phyloP scores from a whole-genome alignment of 2,113 vertebrate genomes.

The Oenanthe melanoleuca region DNA sequence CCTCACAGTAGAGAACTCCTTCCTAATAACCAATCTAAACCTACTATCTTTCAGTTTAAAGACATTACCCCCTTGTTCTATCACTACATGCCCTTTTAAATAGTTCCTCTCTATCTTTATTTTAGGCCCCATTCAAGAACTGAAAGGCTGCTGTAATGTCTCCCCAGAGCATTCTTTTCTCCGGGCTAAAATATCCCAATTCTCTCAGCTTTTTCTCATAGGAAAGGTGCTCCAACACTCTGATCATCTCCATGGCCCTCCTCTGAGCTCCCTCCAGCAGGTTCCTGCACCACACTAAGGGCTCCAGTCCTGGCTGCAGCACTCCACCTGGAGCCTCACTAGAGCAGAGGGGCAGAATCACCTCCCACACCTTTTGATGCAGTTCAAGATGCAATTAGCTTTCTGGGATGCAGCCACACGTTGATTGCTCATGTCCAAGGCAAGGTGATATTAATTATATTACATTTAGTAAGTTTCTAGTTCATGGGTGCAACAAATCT shows the following conservation, averaged over 20 bases:
- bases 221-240: background rate
- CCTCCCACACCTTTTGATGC: background rate
- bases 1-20: background rate
- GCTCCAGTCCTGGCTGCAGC: background rate
- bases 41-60: background rate
- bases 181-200: background rate
- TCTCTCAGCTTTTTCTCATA: background rate
- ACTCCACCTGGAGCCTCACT: background rate
- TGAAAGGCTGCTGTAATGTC: background rate
- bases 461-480: background rate
- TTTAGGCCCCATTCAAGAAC: background rate
- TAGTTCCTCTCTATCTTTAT: background rate
- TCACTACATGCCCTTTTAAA: background rate
- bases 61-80: background rate
- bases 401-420: background rate
- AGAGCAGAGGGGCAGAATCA: background rate
- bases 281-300: accelerated
- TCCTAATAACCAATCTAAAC: background rate
- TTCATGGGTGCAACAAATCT: background rate
- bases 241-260: background rate
- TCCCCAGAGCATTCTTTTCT: background rate
- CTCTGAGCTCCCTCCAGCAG: background rate
- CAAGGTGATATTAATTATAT: background rate
- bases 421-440: background rate
- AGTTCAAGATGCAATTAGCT: background rate